Evolutionary conservation across 2,113 vertebrate species (phyloP).

Genomic region (Galemys pyrenaicus): DNA sequence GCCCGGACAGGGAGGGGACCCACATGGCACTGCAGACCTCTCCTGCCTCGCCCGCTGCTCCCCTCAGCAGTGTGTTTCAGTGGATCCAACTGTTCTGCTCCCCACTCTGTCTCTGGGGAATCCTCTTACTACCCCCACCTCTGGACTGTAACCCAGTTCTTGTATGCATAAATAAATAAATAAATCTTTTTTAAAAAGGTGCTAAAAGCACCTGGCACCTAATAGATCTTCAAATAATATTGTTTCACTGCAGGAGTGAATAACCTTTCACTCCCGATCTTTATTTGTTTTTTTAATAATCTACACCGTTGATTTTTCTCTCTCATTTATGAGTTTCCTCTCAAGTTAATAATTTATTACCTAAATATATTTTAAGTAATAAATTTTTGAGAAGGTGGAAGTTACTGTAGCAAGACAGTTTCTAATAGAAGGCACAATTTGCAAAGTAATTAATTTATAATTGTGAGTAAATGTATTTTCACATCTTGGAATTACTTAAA

Average conservation of each 20-base stretch:
- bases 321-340: not conserved
- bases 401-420: not conserved
- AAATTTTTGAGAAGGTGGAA: not conserved
- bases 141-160: no score
- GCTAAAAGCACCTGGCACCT: not conserved
- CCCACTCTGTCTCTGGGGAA: no score
- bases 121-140: no score
- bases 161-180: no score
- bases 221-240: not conserved
- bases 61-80: no score
- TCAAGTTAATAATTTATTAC: not conserved
- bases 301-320: not conserved
- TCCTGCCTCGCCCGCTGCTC: no score
- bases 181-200: no score
- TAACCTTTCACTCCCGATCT: not conserved
- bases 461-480: not conserved
- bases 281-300: not conserved
- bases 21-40: no score
- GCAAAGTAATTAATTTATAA: not conserved
- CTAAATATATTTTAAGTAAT: not conserved
- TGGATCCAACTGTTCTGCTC: no score
- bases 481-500: not conserved
- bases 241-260: not conserved
- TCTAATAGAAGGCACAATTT: not conserved
- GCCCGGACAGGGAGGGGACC: no score